Conservation (phyloP, 2,797 vertebrate genomes). For the Nannoperca australis region DNA sequence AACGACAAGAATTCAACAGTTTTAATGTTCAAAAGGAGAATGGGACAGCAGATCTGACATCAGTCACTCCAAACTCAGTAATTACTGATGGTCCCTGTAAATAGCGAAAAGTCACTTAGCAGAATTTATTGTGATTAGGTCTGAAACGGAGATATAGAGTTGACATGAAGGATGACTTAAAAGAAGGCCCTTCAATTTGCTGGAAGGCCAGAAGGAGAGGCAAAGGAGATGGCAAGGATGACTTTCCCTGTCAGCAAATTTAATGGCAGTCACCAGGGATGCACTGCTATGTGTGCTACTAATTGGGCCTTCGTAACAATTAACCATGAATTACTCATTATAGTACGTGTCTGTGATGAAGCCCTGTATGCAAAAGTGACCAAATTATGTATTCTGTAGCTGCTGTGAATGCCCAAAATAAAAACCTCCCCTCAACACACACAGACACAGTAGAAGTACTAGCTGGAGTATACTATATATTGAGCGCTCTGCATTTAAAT, state of each 20-base stretch:
- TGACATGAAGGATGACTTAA: neutral
- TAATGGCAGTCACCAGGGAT: constrained; percentile 32
- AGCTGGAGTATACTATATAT: constrained; percentile 38
- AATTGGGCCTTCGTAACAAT: constrained; percentile 26
- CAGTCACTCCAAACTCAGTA: neutral
- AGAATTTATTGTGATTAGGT: neutral
- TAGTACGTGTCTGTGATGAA: constrained; percentile 10
- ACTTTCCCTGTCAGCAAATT: constrained; percentile 39
- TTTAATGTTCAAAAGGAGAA: neutral
- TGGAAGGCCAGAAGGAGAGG: constrained; percentile 2
- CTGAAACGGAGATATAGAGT: neutral
- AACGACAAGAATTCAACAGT: neutral
- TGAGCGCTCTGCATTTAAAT: constrained; percentile 73
- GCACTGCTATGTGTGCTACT: constrained; percentile 16
- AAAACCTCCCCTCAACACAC: constrained; percentile 40
- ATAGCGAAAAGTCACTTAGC: neutral
- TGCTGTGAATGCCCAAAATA: constrained; percentile 25
- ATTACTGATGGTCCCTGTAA: neutral
- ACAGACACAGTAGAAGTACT: constrained; percentile 26
- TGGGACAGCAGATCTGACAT: neutral
- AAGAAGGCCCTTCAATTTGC: neutral
- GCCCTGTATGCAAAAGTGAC: neutral
- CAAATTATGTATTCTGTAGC: neutral
- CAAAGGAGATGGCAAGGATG: constrained; percentile 12
- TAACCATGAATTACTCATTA: constrained; percentile 26